These are phyloP conservation scores for Hydrotaea cyrtoneurina DNA, from an alignment of 2,888 invertebrate genomes.

Conservation along the genomic window DNA sequence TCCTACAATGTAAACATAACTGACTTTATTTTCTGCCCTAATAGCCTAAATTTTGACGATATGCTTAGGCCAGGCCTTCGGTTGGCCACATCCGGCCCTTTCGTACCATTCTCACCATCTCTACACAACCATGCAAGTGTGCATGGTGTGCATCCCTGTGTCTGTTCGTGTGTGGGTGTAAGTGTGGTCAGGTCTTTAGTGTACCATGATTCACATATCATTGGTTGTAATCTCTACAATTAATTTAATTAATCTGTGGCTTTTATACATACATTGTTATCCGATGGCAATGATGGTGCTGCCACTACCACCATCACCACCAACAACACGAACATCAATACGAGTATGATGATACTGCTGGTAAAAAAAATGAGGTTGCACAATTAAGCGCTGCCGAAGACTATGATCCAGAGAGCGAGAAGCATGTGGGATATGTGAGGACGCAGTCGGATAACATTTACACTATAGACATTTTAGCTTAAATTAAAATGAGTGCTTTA, in stretches of 20 bases:
- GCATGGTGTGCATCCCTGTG: not conserved
- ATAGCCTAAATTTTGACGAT: too few relatives aligned
- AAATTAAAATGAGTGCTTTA: too few relatives aligned
- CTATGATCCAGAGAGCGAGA: too few relatives aligned
- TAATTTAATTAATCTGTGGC: conserved; percentile 66
- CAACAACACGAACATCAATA: too few relatives aligned
- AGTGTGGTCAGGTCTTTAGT: not conserved
- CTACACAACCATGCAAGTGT: too few relatives aligned
- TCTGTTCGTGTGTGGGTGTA: not conserved
- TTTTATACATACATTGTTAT: conserved; percentile 44
- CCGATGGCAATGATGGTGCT: conserved; percentile 2
- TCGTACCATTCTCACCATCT: too few relatives aligned
- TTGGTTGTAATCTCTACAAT: conserved; percentile 64
- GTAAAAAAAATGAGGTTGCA: not conserved
- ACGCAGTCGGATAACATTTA: not conserved
- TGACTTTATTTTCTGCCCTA: too few relatives aligned
- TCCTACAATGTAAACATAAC: too few relatives aligned
- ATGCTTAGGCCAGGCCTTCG: too few relatives aligned
- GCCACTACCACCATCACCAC: not conserved
- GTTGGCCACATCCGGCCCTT: too few relatives aligned
- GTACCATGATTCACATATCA: conserved; percentile 49
- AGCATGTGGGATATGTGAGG: not conserved
- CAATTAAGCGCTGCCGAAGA: not conserved
- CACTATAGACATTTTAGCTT: too few relatives aligned
- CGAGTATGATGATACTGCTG: conserved; percentile 1